Conservation (phyloP, 1,140 invertebrate genomes). For the Apolygus lucorum region DNA sequence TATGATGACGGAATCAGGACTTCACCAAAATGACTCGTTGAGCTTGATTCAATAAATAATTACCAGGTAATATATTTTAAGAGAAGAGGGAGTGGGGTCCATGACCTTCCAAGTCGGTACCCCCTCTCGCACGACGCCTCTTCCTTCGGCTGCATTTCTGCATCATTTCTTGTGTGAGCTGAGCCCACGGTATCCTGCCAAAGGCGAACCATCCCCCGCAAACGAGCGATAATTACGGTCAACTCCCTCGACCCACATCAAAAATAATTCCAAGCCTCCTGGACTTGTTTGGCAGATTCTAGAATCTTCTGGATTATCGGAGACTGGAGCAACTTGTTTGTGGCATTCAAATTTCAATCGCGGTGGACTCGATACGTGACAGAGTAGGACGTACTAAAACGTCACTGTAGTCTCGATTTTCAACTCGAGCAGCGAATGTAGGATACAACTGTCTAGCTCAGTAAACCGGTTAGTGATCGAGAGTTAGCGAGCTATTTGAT, state of each 20-base stretch:
- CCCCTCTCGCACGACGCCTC: background rate
- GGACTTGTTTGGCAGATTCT: background rate
- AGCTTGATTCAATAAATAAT: background rate
- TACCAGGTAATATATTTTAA: slow-evolving; percentile 4
- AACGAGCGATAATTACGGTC: background rate
- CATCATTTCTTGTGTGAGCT: background rate
- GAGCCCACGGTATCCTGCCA: background rate
- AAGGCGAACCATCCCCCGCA: background rate
- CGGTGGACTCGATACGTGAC: too few species aligned
- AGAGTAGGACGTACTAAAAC: too few species aligned
- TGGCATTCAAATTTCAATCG: too few species aligned
- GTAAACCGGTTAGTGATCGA: too few species aligned
- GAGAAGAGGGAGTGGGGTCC: background rate
- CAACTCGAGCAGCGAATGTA: too few species aligned
- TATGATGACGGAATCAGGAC: too few species aligned
- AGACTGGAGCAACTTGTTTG: too few species aligned
- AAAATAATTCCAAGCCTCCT: background rate
- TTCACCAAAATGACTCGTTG: too few species aligned
- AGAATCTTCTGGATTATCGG: background rate
- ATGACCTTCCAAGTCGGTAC: background rate
- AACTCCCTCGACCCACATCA: background rate
- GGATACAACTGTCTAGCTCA: too few species aligned
- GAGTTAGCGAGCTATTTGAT: too few species aligned
- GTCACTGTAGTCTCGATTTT: too few species aligned
- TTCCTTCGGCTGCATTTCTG: background rate